Evolutionary conservation across 2,797 vertebrate genomes (phyloP).

Genomic region (Mergus octosetaceus): DNA sequence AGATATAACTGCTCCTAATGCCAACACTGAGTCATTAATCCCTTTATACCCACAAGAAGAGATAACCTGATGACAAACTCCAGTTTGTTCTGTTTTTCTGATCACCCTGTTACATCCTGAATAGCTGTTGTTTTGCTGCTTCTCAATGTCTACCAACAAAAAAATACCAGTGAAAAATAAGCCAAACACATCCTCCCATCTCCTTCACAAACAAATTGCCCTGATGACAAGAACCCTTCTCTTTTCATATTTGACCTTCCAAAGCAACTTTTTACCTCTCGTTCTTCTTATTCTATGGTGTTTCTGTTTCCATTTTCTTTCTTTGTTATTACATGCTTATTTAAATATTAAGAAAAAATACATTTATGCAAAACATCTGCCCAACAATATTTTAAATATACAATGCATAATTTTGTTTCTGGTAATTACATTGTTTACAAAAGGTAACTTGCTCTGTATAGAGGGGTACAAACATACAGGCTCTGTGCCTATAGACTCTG

Average conservation of each 20-base stretch:
- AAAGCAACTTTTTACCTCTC: background rate
- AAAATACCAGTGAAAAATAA: background rate
- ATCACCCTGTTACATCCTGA: background rate
- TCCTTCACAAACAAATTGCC: background rate
- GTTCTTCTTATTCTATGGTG: background rate
- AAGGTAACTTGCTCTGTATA: background rate
- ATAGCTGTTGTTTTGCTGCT: background rate
- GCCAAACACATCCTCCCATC: background rate
- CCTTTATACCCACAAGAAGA: constrained; percentile 4
- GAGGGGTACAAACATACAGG: background rate
- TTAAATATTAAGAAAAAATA: background rate
- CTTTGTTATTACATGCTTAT: background rate
- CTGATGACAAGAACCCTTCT: background rate
- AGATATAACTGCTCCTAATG: constrained; percentile 34
- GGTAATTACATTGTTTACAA: background rate
- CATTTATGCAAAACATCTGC: background rate
- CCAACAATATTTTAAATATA: background rate
- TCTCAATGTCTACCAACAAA: background rate
- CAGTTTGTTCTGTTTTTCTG: background rate
- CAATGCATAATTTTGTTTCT: background rate
- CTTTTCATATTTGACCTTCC: background rate
- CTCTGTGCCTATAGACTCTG: background rate
- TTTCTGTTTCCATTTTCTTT: background rate
- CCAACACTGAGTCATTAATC: constrained; percentile 23
- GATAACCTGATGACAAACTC: constrained; percentile 28